Evolutionary conservation across 1,140 invertebrate species (phyloP).

Genomic region (Danaus plexippus): DNA sequence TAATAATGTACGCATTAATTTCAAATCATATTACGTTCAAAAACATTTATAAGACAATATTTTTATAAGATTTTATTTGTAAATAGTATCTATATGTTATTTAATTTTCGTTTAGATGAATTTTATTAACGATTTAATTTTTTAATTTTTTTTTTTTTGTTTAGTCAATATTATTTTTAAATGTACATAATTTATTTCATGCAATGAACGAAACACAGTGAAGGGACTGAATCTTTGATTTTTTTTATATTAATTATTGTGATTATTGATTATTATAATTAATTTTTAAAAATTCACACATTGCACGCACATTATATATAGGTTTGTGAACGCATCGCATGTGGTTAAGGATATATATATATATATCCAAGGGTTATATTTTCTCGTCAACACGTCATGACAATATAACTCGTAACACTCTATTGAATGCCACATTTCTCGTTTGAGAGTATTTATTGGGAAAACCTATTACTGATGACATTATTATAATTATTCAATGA

Average conservation of each 20-base stretch:
- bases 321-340: background rate
- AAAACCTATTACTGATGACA: too few species aligned
- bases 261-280: constrained; percentile 13
- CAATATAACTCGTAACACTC: too few species aligned
- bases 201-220: constrained; percentile 28
- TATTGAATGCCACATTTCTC: too few species aligned
- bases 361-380: too few species aligned
- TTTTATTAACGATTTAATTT: constrained; percentile 24
- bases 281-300: constrained; percentile 7
- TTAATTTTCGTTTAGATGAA: constrained; percentile 33
- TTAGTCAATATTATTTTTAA: constrained; percentile 15
- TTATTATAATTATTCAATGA: too few species aligned
- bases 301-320: constrained; percentile 9
- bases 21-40: background rate
- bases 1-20: background rate
- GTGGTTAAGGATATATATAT: too few species aligned
- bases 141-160: constrained; percentile 15
- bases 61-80: constrained; percentile 31
- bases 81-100: constrained; percentile 26
- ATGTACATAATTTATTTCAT: constrained; percentile 37
- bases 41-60: constrained; percentile 7
- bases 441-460: too few species aligned
- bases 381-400: too few species aligned
- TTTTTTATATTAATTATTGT: constrained; percentile 24
- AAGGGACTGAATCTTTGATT: constrained; percentile 48